Evolutionary conservation across 2,113 vertebrate species (phyloP).

Genomic region (Tragelaphus buxtoni): DNA sequence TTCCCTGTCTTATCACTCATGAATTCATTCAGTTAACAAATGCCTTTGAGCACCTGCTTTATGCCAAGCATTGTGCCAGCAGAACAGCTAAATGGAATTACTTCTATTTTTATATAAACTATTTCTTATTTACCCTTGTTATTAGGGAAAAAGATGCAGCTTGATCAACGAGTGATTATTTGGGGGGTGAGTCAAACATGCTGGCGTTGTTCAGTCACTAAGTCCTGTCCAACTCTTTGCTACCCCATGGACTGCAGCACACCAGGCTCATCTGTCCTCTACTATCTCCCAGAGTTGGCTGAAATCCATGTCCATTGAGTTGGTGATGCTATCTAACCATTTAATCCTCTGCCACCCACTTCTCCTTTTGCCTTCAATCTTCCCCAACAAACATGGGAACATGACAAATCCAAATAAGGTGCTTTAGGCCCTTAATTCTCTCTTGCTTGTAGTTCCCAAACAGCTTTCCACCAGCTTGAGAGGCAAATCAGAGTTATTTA

Average conservation of each 20-base stretch:
- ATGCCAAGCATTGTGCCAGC: neutral
- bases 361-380: neutral
- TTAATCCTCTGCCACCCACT: neutral
- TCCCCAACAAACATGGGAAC: neutral
- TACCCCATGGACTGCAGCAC: neutral
- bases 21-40: neutral
- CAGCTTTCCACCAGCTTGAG: neutral
- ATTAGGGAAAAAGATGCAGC: neutral
- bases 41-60: neutral
- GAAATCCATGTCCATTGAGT: neutral
- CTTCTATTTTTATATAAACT: neutral
- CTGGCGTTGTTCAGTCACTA: neutral
- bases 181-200: neutral
- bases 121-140: neutral
- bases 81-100: neutral
- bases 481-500: neutral
- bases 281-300: neutral
- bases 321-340: neutral
- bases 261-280: neutral
- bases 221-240: neutral
- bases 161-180: neutral
- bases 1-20: neutral
- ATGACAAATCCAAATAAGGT: neutral
- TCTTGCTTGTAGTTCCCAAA: neutral
- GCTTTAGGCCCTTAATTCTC: neutral